A percentile compares a stretch with the other conserved stretches of the same genome.
Conservation (phyloP, 2,888 invertebrate species). For the Plagodis dolabraria region DNA sequence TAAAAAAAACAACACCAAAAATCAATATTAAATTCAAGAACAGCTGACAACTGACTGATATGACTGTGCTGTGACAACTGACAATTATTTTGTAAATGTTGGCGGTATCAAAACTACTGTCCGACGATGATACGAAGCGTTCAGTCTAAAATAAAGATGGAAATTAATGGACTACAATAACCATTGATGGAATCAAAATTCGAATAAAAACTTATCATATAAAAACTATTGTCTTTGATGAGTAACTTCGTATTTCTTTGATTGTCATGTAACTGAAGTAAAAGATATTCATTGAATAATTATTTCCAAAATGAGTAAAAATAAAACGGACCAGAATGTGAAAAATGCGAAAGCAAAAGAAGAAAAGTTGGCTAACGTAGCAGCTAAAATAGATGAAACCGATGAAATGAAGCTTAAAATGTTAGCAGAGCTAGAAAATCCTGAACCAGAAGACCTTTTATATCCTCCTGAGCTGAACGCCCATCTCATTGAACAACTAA, state of each 20-base stretch:
- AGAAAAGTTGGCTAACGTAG: conserved; percentile 59
- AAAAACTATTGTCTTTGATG: not conserved
- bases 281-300: not conserved
- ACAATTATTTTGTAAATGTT: conserved; percentile 11
- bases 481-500: conserved; percentile 84
- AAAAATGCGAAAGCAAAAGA: conserved; percentile 54
- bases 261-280: too few species aligned
- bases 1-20: conserved; percentile 33
- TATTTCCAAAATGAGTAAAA: conserved; percentile 51
- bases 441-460: conserved; percentile 74
- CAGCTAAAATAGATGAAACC: conserved; percentile 76
- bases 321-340: conserved; percentile 43
- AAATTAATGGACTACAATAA: conserved; percentile 11
- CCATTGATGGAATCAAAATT: too few species aligned
- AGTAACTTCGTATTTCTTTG: too few species aligned
- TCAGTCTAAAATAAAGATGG: conserved; percentile 12
- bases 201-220: too few species aligned
- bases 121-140: conserved; percentile 14
- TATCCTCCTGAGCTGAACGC: conserved; percentile 86
- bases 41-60: conserved; percentile 33
- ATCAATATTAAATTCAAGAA: conserved; percentile 33
- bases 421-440: conserved; percentile 65
- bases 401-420: conserved; percentile 81
- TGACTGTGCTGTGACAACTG: conserved; percentile 4
- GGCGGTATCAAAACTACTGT: not conserved